Percentiles rank a stretch among this genome's conserved stretches.
Conservation (phyloP, 2,113 vertebrate genomes). For the Oncorhynchus nerka region DNA sequence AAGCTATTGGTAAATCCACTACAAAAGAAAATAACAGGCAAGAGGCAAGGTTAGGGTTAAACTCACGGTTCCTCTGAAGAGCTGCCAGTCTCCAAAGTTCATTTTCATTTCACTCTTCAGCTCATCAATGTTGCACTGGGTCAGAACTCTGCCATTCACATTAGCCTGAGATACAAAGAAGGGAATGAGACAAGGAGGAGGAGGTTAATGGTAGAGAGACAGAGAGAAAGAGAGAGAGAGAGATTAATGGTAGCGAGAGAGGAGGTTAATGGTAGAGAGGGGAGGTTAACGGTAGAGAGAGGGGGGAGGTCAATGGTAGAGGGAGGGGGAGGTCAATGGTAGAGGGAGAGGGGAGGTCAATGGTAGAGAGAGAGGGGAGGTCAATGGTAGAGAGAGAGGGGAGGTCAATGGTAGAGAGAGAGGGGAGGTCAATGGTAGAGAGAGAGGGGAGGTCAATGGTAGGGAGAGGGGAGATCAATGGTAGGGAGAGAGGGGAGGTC, state of each 20-base stretch:
- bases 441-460: neutral
- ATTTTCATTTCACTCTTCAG: slow-evolving; percentile 98
- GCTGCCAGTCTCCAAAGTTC: slow-evolving; percentile 99
- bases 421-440: neutral
- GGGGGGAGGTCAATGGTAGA: too few relatives aligned
- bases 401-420: neutral
- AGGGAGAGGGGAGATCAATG: neutral
- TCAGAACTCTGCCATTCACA: slow-evolving; percentile 91
- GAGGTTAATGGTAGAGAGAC: too few relatives aligned
- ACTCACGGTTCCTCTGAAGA: slow-evolving; percentile 90
- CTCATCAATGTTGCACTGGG: slow-evolving; percentile 95
- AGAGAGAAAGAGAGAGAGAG: too few relatives aligned
- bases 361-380: neutral
- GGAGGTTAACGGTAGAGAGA: neutral
- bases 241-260: too few relatives aligned
- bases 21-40: too few relatives aligned
- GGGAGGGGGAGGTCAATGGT: too few relatives aligned
- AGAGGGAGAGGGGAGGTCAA: neutral
- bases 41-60: neutral
- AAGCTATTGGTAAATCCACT: too few relatives aligned
- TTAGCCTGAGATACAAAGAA: slow-evolving; percentile 79
- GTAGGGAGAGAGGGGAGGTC: neutral
- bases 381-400: neutral
- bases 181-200: neutral
- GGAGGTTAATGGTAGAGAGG: too few relatives aligned